Percentiles rank a stretch among this genome's conserved stretches.
Evolutionary conservation across 2,888 invertebrate species (phyloP).

Genomic region (Pyrrhia umbra): DNA sequence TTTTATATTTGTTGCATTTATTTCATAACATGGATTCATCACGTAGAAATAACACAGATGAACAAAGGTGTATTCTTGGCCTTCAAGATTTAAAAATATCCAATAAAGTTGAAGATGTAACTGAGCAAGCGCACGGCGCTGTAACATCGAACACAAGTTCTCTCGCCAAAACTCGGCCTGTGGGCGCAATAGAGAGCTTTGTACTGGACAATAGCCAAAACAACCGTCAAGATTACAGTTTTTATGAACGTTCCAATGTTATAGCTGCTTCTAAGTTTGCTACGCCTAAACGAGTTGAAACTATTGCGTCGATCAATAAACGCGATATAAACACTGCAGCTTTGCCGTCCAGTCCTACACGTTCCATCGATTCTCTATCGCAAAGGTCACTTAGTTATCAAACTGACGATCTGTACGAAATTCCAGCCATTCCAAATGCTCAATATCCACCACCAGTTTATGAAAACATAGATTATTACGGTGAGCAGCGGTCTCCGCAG

Average conservation of each 20-base stretch:
- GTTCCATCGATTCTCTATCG: conserved; percentile 91
- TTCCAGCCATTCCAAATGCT: conserved; percentile 81
- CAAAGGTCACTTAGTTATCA: conserved; percentile 89
- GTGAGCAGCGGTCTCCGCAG: conserved; percentile 89
- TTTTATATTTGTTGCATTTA: conserved; percentile 45
- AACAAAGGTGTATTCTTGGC: conserved; percentile 86
- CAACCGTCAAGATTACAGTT: conserved; percentile 87
- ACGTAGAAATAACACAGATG: conserved; percentile 83
- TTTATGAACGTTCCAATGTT: conserved; percentile 93
- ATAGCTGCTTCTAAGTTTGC: conserved; percentile 95
- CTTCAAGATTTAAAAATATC: conserved; percentile 88
- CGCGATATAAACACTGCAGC: conserved; percentile 82
- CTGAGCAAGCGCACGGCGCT: conserved; percentile 88
- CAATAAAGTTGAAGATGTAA: conserved; percentile 87
- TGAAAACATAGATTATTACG: conserved; percentile 95
- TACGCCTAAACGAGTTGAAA: conserved; percentile 93
- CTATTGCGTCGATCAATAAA: conserved; percentile 88
- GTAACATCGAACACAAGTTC: conserved; percentile 80
- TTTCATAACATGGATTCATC: conserved; percentile 80
- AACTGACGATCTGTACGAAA: conserved; percentile 86
- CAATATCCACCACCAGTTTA: conserved; percentile 91
- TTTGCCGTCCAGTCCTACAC: conserved; percentile 89
- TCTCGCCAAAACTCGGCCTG: conserved; percentile 88
- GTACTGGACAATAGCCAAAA: conserved; percentile 88
- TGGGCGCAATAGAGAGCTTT: conserved; percentile 92